Base-by-base conservation (phyloP, 2,888 invertebrate species). In the Nesidiocoris tenuis region DNA sequence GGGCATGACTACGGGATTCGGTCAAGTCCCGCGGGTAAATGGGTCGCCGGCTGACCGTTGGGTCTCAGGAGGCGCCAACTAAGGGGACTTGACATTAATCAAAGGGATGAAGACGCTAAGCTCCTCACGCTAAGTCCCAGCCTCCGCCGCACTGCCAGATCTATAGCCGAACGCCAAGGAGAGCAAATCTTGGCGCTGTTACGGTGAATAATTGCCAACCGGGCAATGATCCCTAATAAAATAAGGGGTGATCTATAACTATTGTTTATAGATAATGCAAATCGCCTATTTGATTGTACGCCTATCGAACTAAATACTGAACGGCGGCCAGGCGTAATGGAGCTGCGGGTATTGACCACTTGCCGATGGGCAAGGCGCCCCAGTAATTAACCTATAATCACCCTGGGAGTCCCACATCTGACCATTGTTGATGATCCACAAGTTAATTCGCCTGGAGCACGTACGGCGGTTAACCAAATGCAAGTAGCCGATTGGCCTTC, bases 321-420 rank as follows among this genome's bases (percentile, higher is more conserved):
- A n/a, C n/a, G n/a, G n/a, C n/a, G n/a, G n/a, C n/a, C n/a, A n/a
- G n/a, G n/a, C n/a, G n/a, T n/a, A 65, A 65, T 25, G 25, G 65
- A 5, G 17, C 25, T 16, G 7, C 18, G 39, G 65, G 1, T n/a
- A 19, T 67, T 5, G 56, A 21, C 67, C 67, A 67, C 67, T 67
- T 67, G 55, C 67, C 56, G 56, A 17, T 65, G 18, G 19, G 65
- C 39, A 25, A 24, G 65, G 39, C 39, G 39, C 39, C 59, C 70
- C 67, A 12, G 39, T 63, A 72, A 72, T 72, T 72, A 54, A 72
- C 63, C 63, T 61, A 72, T 72, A 72, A 72, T 72, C 72, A 72
- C 72, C 72, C 72, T 72, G 72, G 61, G 72, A 72, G 39, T 72
- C 72, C 63, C 72, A n/a, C 72, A 63, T 72, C 39, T 72, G 72